These are phyloP conservation scores for Ephydatia muelleri DNA, from an alignment of 37 sponge, comb jelly and placozoan species.

Conservation along the genomic window DNA sequence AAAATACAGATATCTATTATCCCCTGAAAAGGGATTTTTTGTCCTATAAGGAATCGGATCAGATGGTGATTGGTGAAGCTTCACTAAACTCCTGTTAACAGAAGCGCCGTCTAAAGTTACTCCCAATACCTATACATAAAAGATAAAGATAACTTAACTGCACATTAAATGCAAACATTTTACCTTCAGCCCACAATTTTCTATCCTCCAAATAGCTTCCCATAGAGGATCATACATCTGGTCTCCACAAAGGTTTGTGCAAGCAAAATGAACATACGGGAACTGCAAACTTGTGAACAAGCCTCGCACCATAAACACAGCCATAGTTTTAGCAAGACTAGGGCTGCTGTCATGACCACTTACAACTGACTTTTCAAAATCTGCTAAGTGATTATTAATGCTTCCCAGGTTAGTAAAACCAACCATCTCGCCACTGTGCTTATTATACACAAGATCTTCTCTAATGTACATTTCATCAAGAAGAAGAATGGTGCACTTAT, in stretches of 20 bases:
- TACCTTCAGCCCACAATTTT: too few species aligned
- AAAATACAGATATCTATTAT: slow-evolving; percentile 17
- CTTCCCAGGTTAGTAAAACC: too few species aligned
- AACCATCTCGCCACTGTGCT: too few species aligned
- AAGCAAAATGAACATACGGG: slow-evolving; percentile 6
- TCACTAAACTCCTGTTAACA: too few species aligned
- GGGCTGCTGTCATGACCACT: neutral
- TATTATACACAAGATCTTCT: too few species aligned
- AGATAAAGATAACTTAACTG: too few species aligned
- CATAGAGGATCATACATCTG: slow-evolving; percentile 2
- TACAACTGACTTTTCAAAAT: slow-evolving; percentile 2
- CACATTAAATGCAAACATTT: too few species aligned
- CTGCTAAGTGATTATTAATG: neutral
- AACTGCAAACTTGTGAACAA: neutral
- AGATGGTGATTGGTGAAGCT: neutral
- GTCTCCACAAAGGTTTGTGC: neutral
- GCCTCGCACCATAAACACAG: slow-evolving; percentile 5
- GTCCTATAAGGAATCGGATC: neutral
- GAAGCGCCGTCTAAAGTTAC: slow-evolving; percentile 7
- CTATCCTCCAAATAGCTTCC: neutral
- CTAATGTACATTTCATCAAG: too few species aligned
- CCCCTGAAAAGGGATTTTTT: neutral
- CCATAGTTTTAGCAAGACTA: slow-evolving; percentile 9
- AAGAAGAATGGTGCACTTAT: too few species aligned
- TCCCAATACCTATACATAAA: slow-evolving; percentile 7